Conservation (phyloP, 2,797 vertebrate genomes). For the Zonotrichia albicollis region DNA sequence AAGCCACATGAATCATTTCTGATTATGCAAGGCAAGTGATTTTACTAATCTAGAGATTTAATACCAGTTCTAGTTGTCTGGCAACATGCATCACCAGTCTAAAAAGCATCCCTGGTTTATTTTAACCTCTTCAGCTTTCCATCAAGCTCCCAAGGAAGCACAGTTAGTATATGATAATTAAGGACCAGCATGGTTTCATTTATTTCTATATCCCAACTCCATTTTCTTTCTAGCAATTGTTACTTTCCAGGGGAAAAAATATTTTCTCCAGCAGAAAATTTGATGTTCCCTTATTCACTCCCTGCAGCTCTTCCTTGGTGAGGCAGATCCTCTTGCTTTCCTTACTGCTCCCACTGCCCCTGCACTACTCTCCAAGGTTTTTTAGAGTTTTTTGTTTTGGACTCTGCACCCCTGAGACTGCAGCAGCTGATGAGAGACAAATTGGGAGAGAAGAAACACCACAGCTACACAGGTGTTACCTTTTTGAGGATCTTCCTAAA, state of each 20-base stretch:
- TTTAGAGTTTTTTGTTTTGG: neutral
- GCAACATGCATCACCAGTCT: neutral
- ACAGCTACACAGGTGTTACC: rapidly evolving
- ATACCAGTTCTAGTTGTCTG: neutral
- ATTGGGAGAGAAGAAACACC: neutral
- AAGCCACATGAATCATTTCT: neutral
- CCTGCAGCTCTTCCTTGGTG: neutral
- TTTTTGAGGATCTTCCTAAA: neutral
- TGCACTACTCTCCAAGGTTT: neutral
- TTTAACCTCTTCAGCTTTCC: neutral
- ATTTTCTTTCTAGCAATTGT: neutral
- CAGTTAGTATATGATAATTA: rapidly evolving
- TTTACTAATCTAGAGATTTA: neutral
- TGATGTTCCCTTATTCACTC: neutral
- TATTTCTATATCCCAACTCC: neutral
- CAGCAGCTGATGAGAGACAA: neutral
- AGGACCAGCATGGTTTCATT: neutral
- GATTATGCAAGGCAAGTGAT: neutral
- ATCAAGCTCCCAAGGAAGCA: neutral
- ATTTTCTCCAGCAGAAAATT: neutral
- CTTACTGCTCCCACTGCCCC: neutral
- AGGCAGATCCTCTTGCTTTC: neutral
- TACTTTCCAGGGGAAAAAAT: neutral
- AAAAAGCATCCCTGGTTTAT: neutral
- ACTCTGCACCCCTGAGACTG: neutral